A percentile compares a stretch with the other conserved stretches of the same genome.
Conservation (phyloP, 1,140 invertebrate genomes). For the Drosophila suzukii region DNA sequence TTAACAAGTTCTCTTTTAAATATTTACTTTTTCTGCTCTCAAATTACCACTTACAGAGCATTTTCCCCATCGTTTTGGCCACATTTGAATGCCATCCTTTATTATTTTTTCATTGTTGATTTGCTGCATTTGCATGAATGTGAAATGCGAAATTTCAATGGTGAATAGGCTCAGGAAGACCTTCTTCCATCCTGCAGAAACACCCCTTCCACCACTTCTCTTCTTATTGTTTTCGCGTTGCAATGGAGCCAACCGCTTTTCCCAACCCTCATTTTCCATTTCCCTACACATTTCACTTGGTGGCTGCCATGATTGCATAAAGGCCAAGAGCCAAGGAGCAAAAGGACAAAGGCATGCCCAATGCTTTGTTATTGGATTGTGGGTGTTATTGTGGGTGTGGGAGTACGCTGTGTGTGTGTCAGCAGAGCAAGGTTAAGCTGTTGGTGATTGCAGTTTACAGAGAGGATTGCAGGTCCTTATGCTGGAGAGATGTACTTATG, state of each 20-base stretch:
- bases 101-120: constrained; percentile 67
- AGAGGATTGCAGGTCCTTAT: constrained; percentile 27
- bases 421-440: constrained; percentile 51
- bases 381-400: too few species aligned
- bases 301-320: constrained; percentile 75
- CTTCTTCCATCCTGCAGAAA: constrained; percentile 35
- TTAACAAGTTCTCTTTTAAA: background rate
- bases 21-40: background rate
- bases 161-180: constrained; percentile 74
- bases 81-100: constrained; percentile 20
- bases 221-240: constrained; percentile 70
- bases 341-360: constrained; percentile 52
- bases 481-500: background rate
- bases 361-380: constrained; percentile 48
- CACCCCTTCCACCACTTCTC: constrained; percentile 10
- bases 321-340: constrained; percentile 49
- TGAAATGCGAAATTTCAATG: constrained; percentile 75
- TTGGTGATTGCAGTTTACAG: constrained; percentile 17
- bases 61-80: background rate
- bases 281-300: constrained; percentile 25
- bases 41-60: background rate
- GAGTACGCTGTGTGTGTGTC: constrained; percentile 20
- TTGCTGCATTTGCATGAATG: constrained; percentile 69
- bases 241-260: constrained; percentile 40
- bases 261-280: constrained; percentile 2